These are phyloP conservation scores for Digitonthophagus gazella DNA, from an alignment of 2,888 invertebrate species.

Conservation along the genomic window DNA sequence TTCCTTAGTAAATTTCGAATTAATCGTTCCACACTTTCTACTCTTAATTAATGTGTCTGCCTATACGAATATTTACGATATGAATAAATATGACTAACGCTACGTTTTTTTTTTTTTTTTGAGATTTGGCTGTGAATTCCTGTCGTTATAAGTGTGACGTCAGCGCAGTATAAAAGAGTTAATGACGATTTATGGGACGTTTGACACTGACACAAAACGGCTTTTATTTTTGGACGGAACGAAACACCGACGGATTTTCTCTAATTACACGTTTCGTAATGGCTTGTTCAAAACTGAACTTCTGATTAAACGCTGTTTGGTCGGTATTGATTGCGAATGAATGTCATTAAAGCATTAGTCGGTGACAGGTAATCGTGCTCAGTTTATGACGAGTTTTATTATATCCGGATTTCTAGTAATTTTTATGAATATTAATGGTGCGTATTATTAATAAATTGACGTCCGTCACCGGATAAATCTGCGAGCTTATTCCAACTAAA, in stretches of 20 bases:
- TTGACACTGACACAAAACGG: constrained; percentile 16
- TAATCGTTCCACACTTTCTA: neutral
- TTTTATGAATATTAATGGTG: neutral
- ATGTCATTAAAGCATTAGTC: neutral
- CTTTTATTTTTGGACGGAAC: constrained; percentile 7
- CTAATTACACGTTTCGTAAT: neutral
- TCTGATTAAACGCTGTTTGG: neutral
- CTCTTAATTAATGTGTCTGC: neutral
- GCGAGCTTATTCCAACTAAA: neutral
- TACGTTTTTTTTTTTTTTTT: neutral
- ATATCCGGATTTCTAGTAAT: neutral
- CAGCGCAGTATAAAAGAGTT: neutral
- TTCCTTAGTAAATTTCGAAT: neutral
- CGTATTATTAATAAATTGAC: neutral
- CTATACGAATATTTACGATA: neutral
- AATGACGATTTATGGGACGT: constrained; percentile 10
- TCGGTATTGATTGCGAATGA: neutral
- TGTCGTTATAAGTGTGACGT: neutral
- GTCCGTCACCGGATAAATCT: neutral
- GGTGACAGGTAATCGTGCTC: neutral
- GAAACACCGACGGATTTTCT: constrained; percentile 4
- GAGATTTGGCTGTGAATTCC: neutral
- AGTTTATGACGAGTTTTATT: neutral
- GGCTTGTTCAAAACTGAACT: neutral
- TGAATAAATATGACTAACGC: neutral